A percentile compares a stretch with the other conserved stretches of the same genome.
Evolutionary conservation across 1,140 invertebrate genomes (phyloP).

Genomic region (Heliconius melpomene): DNA sequence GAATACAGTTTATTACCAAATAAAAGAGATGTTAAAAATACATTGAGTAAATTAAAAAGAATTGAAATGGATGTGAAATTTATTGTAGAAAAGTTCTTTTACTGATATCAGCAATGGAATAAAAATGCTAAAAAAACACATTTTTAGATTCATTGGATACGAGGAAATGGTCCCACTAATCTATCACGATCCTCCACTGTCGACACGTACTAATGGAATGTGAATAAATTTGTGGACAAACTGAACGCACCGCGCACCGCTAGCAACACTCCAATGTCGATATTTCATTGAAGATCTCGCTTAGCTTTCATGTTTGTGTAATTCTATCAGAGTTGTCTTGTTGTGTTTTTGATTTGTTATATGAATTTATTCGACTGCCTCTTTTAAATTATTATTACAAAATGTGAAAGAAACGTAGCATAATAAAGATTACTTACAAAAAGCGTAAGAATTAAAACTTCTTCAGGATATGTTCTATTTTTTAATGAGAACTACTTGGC

Average conservation of each 20-base stretch:
- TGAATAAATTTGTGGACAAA: slow-evolving; percentile 64
- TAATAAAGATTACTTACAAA: too few relatives aligned
- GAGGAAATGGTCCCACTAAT: slow-evolving; percentile 50
- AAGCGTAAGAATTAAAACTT: too few relatives aligned
- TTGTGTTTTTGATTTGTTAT: neutral
- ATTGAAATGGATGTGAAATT: neutral
- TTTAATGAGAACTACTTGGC: neutral
- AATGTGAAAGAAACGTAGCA: neutral
- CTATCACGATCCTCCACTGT: slow-evolving; percentile 53
- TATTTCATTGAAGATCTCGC: slow-evolving; percentile 24
- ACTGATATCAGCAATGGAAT: slow-evolving; percentile 21
- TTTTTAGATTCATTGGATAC: slow-evolving; percentile 39
- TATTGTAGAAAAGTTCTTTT: neutral
- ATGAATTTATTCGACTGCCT: too few relatives aligned
- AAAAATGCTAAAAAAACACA: slow-evolving; percentile 38
- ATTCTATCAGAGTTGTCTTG: neutral
- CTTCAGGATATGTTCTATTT: too few relatives aligned
- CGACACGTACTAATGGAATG: slow-evolving; percentile 66
- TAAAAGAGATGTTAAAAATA: neutral
- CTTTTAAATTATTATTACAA: too few relatives aligned
- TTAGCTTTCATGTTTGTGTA: neutral
- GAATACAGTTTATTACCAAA: neutral
- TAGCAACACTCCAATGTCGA: slow-evolving; percentile 18
- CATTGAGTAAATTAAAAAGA: neutral
- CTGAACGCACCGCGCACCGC: slow-evolving; percentile 40